phyloP scores from a whole-genome alignment of 37 sponge, comb jelly and placozoan genomes.

The Mnemiopsis leidyi region DNA sequence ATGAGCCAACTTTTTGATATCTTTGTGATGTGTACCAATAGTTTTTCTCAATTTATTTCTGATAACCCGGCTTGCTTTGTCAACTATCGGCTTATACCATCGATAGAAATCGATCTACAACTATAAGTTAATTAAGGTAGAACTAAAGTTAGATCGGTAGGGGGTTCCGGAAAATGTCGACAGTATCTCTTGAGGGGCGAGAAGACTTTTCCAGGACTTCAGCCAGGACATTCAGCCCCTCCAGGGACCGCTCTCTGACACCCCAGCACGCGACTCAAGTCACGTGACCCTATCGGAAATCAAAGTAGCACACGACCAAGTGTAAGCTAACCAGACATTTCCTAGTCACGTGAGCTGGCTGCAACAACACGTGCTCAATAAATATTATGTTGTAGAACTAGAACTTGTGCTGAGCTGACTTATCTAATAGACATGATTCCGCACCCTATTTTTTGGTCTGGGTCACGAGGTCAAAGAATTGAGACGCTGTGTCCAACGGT shows the following conservation, averaged over 20 bases:
- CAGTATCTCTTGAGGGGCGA: neutral
- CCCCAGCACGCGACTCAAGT: neutral
- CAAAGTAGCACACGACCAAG: neutral
- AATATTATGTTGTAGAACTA: neutral
- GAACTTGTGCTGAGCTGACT: neutral
- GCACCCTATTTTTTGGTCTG: neutral
- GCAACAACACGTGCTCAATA: neutral
- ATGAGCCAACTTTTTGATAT: too few species aligned
- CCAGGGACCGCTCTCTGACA: too few species aligned
- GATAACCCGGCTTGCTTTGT: too few species aligned
- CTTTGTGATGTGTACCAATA: too few species aligned
- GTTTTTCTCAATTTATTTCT: too few species aligned
- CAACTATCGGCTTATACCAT: too few species aligned
- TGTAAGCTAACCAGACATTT: neutral
- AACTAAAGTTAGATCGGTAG: too few species aligned
- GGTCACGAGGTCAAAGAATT: neutral
- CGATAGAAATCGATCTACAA: too few species aligned
- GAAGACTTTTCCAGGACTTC: neutral
- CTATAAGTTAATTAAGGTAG: too few species aligned
- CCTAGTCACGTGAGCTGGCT: neutral
- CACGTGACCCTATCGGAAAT: neutral
- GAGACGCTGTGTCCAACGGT: neutral
- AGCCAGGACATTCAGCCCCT: too few species aligned
- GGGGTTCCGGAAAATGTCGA: too few species aligned
- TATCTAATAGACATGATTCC: neutral